These are phyloP conservation scores for Phoenoteleia sp. DNA, from an alignment of 2,888 invertebrate genomes.

Conservation along the genomic window DNA sequence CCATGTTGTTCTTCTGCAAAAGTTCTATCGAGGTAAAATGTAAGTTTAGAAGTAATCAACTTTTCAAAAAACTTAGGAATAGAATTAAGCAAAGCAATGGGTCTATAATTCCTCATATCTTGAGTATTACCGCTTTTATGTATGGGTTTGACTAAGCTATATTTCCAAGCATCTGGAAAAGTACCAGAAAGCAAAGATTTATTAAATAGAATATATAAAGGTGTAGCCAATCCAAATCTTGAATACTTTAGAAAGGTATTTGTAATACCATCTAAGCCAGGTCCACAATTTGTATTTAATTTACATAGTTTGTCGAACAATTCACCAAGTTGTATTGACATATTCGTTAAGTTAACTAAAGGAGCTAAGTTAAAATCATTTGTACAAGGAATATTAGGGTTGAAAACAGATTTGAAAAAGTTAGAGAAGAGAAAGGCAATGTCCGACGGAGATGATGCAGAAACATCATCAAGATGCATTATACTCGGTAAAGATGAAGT, in stretches of 20 bases:
- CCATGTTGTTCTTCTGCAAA: neutral
- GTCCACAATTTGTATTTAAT: neutral
- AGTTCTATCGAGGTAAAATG: neutral
- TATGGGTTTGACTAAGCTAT: slow-evolving; percentile 47
- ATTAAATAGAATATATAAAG: neutral
- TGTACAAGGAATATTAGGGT: too few relatives aligned
- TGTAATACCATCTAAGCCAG: neutral
- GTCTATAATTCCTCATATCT: neutral
- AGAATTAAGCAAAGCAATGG: neutral
- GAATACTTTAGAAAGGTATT: neutral
- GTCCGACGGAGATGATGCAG: too few relatives aligned
- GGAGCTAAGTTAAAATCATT: too few relatives aligned
- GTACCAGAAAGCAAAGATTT: neutral
- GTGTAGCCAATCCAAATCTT: neutral
- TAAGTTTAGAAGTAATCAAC: neutral
- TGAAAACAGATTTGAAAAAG: too few relatives aligned
- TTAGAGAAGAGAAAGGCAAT: too few relatives aligned
- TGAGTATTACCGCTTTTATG: slow-evolving; percentile 40
- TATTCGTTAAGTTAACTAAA: too few relatives aligned
- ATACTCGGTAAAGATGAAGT: too few relatives aligned
- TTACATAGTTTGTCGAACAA: too few relatives aligned
- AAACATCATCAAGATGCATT: too few relatives aligned
- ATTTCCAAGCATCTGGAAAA: neutral
- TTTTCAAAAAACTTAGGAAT: neutral
- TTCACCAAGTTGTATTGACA: too few relatives aligned